phyloP scores from a whole-genome alignment of 2,113 vertebrate species.

The Semnopithecus entellus region DNA sequence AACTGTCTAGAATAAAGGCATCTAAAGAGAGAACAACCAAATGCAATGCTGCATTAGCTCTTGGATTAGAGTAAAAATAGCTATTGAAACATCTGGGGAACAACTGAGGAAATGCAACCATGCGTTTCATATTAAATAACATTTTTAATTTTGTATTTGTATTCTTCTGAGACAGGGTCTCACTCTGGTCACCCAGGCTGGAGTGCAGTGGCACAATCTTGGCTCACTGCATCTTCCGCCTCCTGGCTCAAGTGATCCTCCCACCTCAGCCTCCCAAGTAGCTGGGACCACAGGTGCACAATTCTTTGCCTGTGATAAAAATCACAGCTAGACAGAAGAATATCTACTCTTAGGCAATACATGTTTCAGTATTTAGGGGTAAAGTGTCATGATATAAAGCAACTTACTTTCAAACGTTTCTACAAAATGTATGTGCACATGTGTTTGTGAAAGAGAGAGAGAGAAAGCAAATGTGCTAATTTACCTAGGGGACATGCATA shows the following conservation, averaged over 20 bases:
- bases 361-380: background rate
- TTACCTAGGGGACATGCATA: background rate
- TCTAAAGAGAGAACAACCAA: background rate
- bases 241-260: no score
- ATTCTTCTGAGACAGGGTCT: background rate
- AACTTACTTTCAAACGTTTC: background rate
- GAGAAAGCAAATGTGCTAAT: background rate
- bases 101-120: background rate
- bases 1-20: background rate
- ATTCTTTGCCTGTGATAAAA: background rate
- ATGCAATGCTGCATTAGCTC: no score
- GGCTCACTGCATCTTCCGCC: no score
- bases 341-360: background rate
- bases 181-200: no score
- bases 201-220: no score
- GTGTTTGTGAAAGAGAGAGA: no score
- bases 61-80: rapidly evolving
- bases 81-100: rapidly evolving
- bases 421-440: background rate
- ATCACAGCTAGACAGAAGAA: no score
- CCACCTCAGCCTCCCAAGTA: no score
- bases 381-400: background rate
- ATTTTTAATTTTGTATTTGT: no score
- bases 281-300: no score
- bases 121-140: rapidly evolving